Base-by-base conservation (phyloP, 2,797 vertebrate species). In the Clamator glandarius region DNA sequence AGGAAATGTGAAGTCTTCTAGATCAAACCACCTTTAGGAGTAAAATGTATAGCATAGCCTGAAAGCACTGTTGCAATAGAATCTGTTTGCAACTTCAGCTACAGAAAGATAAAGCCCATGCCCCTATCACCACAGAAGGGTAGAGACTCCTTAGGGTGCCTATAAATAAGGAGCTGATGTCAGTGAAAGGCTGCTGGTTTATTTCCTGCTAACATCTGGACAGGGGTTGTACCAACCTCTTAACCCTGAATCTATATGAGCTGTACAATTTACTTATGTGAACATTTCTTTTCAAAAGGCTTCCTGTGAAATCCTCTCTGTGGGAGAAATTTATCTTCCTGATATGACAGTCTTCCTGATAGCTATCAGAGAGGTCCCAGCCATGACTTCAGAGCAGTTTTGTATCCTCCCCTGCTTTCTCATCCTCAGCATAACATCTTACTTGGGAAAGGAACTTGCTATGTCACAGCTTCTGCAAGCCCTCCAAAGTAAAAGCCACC, bases 171-270 rank as follows among this genome's bases (percentile, higher is more conserved):
- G 26, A 92, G 55, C 66, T 84, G 66, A 91, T 92, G 92, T 77
- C 87, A 92, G 85, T 50, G 76, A 91, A 92, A 94, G 63, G 92
- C 85, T 93, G 84, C 76, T 84, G 89, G 94, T 95, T 92, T 94
- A 96, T 96, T 95, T 96, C 95, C 91, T 94, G 70, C 84, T 92
- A 90, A 91, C 63, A 39, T 87, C 93, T 95, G 83, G 81, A 90
- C 88, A 81, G 91, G 84, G 85, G n/a, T 92, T 93, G 63, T 88
- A 89, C 84, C 88, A 84, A 84, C 82, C 83, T 92, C 88, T 92
- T 78, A 87, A 87, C 91, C 90, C 77, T 91, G 91, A 89, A 86
- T 90, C 84, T 76, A 28, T 92, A 92, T 18, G 21, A 94, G 91
- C 80, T 86, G 55, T 79, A 91, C 77, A 31, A 87, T 91, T 95